Conservation (phyloP, 2,888 invertebrate species). For the Scaptomyza cyrtandrae region DNA sequence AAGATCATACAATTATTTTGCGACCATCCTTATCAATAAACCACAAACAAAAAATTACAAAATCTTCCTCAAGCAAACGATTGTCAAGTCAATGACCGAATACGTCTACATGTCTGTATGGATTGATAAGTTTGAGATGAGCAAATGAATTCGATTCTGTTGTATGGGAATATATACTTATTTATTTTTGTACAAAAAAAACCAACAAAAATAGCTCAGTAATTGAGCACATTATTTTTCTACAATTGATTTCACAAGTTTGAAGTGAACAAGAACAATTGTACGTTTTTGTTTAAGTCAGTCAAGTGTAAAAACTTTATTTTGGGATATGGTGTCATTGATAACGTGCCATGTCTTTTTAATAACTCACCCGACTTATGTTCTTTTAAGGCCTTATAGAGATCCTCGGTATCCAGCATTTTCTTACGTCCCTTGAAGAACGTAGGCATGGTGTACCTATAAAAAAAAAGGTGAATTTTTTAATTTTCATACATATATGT, state of each 20-base stretch:
- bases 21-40: slow-evolving; percentile 24
- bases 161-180: neutral
- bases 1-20: slow-evolving; percentile 11
- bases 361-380: slow-evolving; percentile 87
- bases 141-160: slow-evolving; percentile 26
- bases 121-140: slow-evolving; percentile 41
- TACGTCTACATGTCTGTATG: neutral
- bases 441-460: slow-evolving; percentile 90
- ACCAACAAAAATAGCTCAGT: neutral
- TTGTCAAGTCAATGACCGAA: slow-evolving; percentile 38
- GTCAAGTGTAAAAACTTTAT: no score
- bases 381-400: slow-evolving; percentile 88
- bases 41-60: slow-evolving; percentile 13
- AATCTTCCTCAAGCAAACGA: slow-evolving; percentile 22
- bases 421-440: slow-evolving; percentile 90
- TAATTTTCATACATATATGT: neutral
- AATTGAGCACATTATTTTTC: slow-evolving; percentile 22
- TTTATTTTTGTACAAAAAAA: no score
- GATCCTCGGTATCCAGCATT: slow-evolving; percentile 89
- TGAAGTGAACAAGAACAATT: slow-evolving; percentile 41
- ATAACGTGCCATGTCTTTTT: neutral
- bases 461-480: slow-evolving; percentile 11
- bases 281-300: slow-evolving; percentile 2
- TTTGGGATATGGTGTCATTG: slow-evolving; percentile 1
- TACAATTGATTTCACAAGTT: slow-evolving; percentile 27